These are phyloP conservation scores for Labeo catla DNA, from an alignment of 2,113 vertebrate genomes.

Conservation along the genomic window DNA sequence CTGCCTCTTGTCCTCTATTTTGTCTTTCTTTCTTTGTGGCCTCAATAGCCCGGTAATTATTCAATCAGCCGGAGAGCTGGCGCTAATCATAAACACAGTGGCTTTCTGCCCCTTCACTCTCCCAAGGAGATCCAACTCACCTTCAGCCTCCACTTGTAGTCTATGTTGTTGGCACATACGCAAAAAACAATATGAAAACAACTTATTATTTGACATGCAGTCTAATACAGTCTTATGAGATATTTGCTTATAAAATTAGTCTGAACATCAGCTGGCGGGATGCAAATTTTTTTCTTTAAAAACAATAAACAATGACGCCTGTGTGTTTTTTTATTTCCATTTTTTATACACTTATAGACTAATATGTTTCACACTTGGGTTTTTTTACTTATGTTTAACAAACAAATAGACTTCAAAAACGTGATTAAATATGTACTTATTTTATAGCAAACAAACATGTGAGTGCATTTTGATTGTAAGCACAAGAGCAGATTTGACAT, in stretches of 20 bases:
- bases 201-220: background rate
- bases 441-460: too few relatives aligned
- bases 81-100: constrained; percentile 63
- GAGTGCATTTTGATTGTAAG: too few relatives aligned
- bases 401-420: too few relatives aligned
- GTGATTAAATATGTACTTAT: too few relatives aligned
- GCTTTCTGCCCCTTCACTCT: constrained; percentile 39
- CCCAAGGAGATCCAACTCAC: constrained; percentile 60
- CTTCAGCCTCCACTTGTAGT: constrained; percentile 41
- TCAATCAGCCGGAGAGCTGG: constrained; percentile 70
- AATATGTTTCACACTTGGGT: too few relatives aligned
- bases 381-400: too few relatives aligned
- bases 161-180: background rate
- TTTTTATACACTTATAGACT: too few relatives aligned
- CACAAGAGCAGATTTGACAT: too few relatives aligned
- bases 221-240: background rate
- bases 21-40: constrained; percentile 19
- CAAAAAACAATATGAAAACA: constrained; percentile 1
- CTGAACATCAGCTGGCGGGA: background rate
- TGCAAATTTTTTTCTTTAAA: background rate
- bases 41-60: constrained; percentile 61
- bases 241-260: too few relatives aligned
- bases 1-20: constrained; percentile 34
- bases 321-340: too few relatives aligned
- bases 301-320: too few relatives aligned